These are phyloP conservation scores for Leptinotarsa texana DNA, from an alignment of 1,140 invertebrate species.

Conservation along the genomic window DNA sequence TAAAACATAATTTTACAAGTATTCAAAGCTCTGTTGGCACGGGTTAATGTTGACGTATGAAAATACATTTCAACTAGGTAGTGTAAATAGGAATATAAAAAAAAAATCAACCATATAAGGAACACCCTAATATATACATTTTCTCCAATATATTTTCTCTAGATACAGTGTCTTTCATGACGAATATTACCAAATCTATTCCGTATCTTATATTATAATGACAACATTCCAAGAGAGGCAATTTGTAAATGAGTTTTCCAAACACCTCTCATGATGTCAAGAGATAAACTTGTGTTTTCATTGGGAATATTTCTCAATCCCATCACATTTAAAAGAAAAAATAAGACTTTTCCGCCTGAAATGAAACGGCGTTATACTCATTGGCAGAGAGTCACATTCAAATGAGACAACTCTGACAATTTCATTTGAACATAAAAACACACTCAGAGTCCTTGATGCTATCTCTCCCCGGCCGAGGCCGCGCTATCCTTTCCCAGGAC, in stretches of 20 bases:
- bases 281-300: background rate
- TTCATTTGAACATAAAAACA: slow-evolving; percentile 50
- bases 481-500: slow-evolving; percentile 33
- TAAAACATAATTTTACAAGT: no score
- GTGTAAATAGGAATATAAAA: no score
- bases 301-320: background rate
- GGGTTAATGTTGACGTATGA: no score
- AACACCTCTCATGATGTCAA: background rate
- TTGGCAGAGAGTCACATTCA: slow-evolving; percentile 46
- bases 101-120: no score
- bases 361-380: slow-evolving; percentile 42
- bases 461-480: slow-evolving; percentile 30
- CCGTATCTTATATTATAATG: no score
- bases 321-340: slow-evolving; percentile 1
- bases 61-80: no score
- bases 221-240: background rate
- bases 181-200: no score
- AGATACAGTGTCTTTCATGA: no score
- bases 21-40: no score
- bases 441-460: slow-evolving; percentile 42
- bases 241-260: slow-evolving; percentile 9
- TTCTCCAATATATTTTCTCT: no score
- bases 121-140: no score
- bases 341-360: slow-evolving; percentile 29
- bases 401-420: slow-evolving; percentile 45